phyloP scores from a whole-genome alignment of 2,888 invertebrate species.

The Itoplectis maculator region DNA sequence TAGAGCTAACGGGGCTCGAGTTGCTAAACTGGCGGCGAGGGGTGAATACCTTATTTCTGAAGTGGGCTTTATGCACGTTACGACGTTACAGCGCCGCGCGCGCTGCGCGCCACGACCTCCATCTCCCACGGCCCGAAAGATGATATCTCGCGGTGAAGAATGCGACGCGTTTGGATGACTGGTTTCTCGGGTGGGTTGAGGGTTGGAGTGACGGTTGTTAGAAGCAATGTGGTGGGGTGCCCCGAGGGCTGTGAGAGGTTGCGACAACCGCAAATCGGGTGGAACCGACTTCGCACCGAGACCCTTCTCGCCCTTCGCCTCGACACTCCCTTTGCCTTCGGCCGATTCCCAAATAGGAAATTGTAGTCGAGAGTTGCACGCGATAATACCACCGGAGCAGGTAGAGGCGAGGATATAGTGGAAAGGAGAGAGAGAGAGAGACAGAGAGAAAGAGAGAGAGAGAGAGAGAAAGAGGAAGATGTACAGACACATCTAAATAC shows the following conservation, averaged over 20 bases:
- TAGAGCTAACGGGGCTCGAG: background rate
- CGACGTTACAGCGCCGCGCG: background rate
- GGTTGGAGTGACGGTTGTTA: slow-evolving; percentile 29
- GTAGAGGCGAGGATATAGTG: slow-evolving; percentile 33
- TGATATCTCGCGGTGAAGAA: slow-evolving; percentile 36
- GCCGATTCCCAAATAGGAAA: slow-evolving; percentile 46
- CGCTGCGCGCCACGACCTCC: background rate
- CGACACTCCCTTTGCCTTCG: slow-evolving; percentile 9
- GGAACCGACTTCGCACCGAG: slow-evolving; percentile 36
- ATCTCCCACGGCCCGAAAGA: background rate
- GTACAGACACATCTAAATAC: background rate
- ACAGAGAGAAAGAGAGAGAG: background rate
- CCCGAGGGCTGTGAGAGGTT: slow-evolving; percentile 25
- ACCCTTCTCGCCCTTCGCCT: slow-evolving; percentile 15
- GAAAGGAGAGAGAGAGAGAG: background rate
- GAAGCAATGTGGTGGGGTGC: slow-evolving; percentile 9
- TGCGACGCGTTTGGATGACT: slow-evolving; percentile 17
- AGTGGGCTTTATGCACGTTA: background rate
- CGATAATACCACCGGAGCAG: slow-evolving; percentile 47
- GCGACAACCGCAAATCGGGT: slow-evolving; percentile 53
- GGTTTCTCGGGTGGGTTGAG: background rate
- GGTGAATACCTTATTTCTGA: slow-evolving; percentile 25
- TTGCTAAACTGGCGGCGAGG: background rate
- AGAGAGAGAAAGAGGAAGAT: background rate
- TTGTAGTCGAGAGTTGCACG: slow-evolving; percentile 54